Percentiles rank a stretch among this genome's conserved stretches.
Evolutionary conservation across 2,888 invertebrate genomes (phyloP).

Genomic region (Eudasyphora cyanicolor): DNA sequence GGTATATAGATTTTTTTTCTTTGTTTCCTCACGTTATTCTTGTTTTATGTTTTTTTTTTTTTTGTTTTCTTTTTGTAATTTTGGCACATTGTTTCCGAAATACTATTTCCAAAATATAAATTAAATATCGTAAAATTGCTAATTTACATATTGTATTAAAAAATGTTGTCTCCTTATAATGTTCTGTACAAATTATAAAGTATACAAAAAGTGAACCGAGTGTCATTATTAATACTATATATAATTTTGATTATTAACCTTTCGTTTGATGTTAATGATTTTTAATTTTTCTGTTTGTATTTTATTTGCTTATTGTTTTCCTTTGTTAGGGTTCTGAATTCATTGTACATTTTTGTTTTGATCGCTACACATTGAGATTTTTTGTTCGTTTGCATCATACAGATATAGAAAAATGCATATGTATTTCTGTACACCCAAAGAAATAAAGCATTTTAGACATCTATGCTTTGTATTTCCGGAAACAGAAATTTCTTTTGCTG

Average conservation of each 20-base stretch:
- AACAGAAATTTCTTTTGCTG: too few relatives aligned
- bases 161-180: not conserved
- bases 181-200: conserved; percentile 24
- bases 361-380: conserved; percentile 28
- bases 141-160: conserved; percentile 40
- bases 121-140: conserved; percentile 8
- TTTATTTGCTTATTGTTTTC: not conserved
- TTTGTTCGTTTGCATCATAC: conserved; percentile 24
- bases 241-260: conserved; percentile 20
- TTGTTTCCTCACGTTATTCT: conserved; percentile 48
- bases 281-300: conserved; percentile 14
- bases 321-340: conserved; percentile 12
- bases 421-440: not conserved
- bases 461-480: too few relatives aligned
- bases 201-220: too few relatives aligned
- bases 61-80: conserved; percentile 68
- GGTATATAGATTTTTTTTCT: conserved; percentile 55
- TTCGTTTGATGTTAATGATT: conserved; percentile 44
- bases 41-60: conserved; percentile 64
- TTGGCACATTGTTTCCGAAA: conserved; percentile 79
- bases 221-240: not conserved
- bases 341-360: conserved; percentile 35
- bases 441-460: too few relatives aligned
- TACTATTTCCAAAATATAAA: conserved; percentile 45
- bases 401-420: not conserved